Evolutionary conservation across 2,888 invertebrate species (phyloP).

Genomic region (Hypomecis punctinalis): DNA sequence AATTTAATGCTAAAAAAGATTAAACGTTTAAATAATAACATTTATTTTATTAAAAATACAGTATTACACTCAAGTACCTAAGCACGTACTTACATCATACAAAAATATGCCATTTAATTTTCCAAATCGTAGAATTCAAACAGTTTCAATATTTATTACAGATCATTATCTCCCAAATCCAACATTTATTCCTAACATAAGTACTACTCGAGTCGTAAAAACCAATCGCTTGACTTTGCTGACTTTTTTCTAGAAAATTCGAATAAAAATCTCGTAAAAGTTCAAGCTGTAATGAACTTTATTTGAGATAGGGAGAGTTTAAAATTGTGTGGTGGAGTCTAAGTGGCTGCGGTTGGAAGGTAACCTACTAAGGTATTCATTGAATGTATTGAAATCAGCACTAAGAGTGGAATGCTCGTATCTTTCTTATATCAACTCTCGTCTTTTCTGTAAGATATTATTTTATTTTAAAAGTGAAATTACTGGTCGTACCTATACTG

Average conservation of each 20-base stretch:
- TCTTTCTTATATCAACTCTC: conserved; percentile 47
- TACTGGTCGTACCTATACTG: too few relatives aligned
- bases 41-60: too few relatives aligned
- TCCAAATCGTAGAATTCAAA: too few relatives aligned
- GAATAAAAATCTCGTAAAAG: conserved; percentile 4
- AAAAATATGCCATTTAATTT: too few relatives aligned
- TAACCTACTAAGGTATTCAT: conserved; percentile 60
- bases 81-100: too few relatives aligned
- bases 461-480: too few relatives aligned
- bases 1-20: too few relatives aligned
- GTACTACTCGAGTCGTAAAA: conserved; percentile 30
- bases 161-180: conserved; percentile 14
- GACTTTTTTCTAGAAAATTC: conserved; percentile 22
- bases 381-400: conserved; percentile 59
- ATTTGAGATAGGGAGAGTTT: background rate
- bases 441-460: background rate
- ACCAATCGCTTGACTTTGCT: conserved; percentile 18
- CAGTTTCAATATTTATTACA: too few relatives aligned
- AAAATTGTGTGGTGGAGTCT: conserved; percentile 21
- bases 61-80: too few relatives aligned
- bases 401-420: conserved; percentile 49
- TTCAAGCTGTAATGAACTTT: conserved; percentile 13
- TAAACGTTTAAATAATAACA: too few relatives aligned
- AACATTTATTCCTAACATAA: conserved; percentile 22
- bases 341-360: conserved; percentile 30